phyloP scores from a whole-genome alignment of 1,140 invertebrate genomes.

The Zaprionus nigranus region DNA sequence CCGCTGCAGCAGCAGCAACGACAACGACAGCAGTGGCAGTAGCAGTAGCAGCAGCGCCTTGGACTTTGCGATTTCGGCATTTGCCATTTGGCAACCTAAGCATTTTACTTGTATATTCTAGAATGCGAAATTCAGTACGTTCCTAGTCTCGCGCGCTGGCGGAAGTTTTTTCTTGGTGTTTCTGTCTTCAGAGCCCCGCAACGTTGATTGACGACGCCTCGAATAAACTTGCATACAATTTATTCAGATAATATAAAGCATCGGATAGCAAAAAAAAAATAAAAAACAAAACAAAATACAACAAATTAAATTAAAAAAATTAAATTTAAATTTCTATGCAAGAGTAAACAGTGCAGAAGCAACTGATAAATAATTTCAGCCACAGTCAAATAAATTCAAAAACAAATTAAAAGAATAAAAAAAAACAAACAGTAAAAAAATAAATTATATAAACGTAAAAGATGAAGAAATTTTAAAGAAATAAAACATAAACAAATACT shows the following conservation, averaged over 20 bases:
- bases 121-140: constrained; percentile 82
- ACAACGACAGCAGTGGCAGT: constrained; percentile 18
- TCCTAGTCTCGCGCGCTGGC: constrained; percentile 82
- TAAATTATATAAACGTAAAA: constrained; percentile 16
- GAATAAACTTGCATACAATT: constrained; percentile 71
- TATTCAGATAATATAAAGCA: constrained; percentile 43
- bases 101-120: constrained; percentile 75
- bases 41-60: constrained; percentile 65
- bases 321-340: constrained; percentile 25
- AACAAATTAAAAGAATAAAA: constrained; percentile 7
- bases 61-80: constrained; percentile 60
- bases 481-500: constrained; percentile 13
- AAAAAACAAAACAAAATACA: constrained; percentile 25
- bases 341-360: constrained; percentile 50
- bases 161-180: constrained; percentile 78
- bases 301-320: constrained; percentile 10
- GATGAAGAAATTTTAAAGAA: constrained; percentile 30
- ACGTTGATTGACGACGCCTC: constrained; percentile 71
- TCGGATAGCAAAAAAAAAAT: constrained; percentile 31
- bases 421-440: constrained; percentile 26
- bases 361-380: constrained; percentile 42
- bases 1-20: constrained; percentile 46
- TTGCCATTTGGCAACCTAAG: constrained; percentile 49
- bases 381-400: background rate
- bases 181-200: constrained; percentile 58